Base-by-base conservation (phyloP, 1,140 invertebrate genomes). In the Drosophila trapezifrons region DNA sequence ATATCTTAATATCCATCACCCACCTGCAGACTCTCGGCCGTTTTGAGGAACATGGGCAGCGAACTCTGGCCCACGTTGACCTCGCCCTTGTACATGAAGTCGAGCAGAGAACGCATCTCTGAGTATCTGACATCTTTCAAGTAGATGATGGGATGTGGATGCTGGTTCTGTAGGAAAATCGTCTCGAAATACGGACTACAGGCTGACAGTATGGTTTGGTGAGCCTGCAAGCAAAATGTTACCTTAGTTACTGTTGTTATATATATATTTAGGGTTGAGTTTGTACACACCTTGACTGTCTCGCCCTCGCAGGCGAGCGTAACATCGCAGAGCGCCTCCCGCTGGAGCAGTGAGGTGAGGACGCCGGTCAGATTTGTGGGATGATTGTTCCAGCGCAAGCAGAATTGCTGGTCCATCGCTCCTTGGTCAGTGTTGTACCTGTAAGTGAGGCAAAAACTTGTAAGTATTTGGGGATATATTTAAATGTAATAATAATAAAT, bases 111-210 rank as follows among this genome's bases (percentile, higher is more conserved):
- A 92, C 96, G 96, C 94, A 98, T 96, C 93, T 97, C 96, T 82
- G 95, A 95, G 91, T 95, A 96, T 93, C 96, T 95, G 84, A 98
- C 96, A 95, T 97, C 96, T 95, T 96, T 97, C 87, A 97, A 94
- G 92, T 97, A 97, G 93, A 98, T 97, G 90, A 98, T 98, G 47
- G 97, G 97, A 93, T 98, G 97, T 91, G 97, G 96, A 93, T 97
- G 97, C 75, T 94, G 95, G 92, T 97, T 98, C 93, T 97, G 96
- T 81, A 98, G 94, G 93, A 98, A 98, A 93, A 98, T 96, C 92
- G 94, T 96, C 94, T 98, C 97, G 93, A 98, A 98, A 94, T 98
- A 98, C 58, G 97, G 96, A 93, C 97, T 98, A 93, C 97, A 98
- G 75, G 97, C 97, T 46, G 97, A 98, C 55, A 98, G 93, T 92